phyloP scores from a whole-genome alignment of 2,113 vertebrate genomes.

The Thomomys bottae region DNA sequence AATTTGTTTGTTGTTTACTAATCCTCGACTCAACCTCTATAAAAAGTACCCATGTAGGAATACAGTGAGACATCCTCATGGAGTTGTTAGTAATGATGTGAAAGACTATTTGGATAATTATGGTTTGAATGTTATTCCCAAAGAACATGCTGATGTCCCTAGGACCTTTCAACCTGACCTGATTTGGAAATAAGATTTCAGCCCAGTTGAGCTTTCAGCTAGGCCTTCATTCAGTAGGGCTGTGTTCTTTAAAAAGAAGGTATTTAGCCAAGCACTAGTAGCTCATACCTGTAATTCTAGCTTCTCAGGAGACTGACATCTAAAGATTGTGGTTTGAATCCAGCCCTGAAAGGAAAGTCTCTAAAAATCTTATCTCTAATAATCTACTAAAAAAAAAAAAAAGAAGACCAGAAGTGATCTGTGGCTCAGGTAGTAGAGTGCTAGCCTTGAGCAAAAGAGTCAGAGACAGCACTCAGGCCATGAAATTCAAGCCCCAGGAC shows the following conservation, averaged over 20 bases:
- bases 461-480: too few relatives aligned
- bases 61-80: not conserved
- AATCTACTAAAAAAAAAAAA: too few relatives aligned
- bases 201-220: not conserved
- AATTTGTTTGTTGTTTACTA: slow-evolving; percentile 29
- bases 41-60: not conserved
- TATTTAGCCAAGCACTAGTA: too few relatives aligned
- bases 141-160: not conserved
- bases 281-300: too few relatives aligned
- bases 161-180: not conserved
- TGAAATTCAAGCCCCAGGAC: too few relatives aligned
- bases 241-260: not conserved
- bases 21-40: not conserved
- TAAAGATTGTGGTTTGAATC: too few relatives aligned
- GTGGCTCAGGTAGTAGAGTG: too few relatives aligned
- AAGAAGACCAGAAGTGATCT: too few relatives aligned
- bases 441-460: too few relatives aligned
- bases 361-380: too few relatives aligned
- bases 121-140: not conserved
- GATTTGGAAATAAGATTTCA: not conserved
- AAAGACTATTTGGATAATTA: slow-evolving; percentile 11
- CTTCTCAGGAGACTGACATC: too few relatives aligned
- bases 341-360: too few relatives aligned
- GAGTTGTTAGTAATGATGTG: not conserved
- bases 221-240: not conserved